Percentiles rank a stretch among this genome's conserved stretches.
These are phyloP conservation scores for Branchinecta lindahli DNA, from an alignment of 1,140 invertebrate genomes.

Conservation along the genomic window DNA sequence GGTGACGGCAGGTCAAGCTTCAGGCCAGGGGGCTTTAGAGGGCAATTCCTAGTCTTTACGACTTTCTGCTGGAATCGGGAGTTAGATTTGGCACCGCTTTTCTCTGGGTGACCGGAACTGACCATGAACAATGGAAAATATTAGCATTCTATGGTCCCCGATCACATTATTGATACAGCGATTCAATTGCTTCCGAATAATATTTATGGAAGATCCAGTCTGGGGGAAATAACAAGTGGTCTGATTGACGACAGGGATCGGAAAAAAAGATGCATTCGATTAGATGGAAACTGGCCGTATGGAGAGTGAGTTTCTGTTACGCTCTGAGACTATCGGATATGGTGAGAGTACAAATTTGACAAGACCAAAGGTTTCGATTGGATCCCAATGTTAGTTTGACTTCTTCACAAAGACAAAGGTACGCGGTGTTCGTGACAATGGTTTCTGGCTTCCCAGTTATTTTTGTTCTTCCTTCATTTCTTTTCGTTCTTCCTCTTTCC, in stretches of 20 bases:
- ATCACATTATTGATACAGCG: constrained; percentile 10
- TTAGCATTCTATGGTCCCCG: neutral
- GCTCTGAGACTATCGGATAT: too few relatives aligned
- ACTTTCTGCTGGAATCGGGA: neutral
- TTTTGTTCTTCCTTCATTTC: too few relatives aligned
- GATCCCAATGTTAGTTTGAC: too few relatives aligned
- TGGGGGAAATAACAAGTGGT: neutral
- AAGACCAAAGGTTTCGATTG: too few relatives aligned
- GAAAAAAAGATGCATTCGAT: neutral
- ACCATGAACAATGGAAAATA: constrained; percentile 1
- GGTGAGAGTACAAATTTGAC: too few relatives aligned
- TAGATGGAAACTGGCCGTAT: neutral
- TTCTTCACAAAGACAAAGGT: too few relatives aligned
- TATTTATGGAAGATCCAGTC: neutral
- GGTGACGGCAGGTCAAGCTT: neutral
- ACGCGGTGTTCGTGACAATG: too few relatives aligned
- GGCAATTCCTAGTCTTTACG: neutral
- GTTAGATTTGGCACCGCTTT: constrained; percentile 5
- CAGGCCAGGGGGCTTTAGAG: neutral
- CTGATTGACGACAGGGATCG: neutral
- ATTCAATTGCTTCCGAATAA: constrained; percentile 9
- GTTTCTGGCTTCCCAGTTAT: too few relatives aligned
- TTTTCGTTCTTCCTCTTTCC: too few relatives aligned
- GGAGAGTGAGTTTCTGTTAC: too few relatives aligned
- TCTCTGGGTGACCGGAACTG: neutral